Percentiles rank a stretch among this genome's conserved stretches.
These are phyloP conservation scores for Thelaira solivaga DNA, from an alignment of 2,888 invertebrate genomes.

Conservation along the genomic window DNA sequence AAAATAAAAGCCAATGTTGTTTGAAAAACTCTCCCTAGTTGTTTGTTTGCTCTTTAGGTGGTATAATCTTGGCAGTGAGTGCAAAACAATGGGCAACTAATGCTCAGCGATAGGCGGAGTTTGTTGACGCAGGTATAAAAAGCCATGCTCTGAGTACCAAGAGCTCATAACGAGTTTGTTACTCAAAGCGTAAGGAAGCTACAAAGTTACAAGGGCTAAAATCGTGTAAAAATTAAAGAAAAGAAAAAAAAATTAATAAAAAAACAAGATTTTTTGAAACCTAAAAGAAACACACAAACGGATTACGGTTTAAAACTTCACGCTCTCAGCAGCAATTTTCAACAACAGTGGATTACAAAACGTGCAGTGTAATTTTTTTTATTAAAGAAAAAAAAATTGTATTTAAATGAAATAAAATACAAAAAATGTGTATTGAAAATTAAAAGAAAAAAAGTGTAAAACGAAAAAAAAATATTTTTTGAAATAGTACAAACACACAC, in stretches of 20 bases:
- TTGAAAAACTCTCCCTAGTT: constrained; percentile 7
- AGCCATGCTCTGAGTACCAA: constrained; percentile 68
- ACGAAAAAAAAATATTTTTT: too few species aligned
- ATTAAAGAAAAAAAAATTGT: constrained; percentile 14
- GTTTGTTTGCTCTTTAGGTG: constrained; percentile 31
- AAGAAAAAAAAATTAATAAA: constrained; percentile 7
- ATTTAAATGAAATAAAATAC: constrained; percentile 16
- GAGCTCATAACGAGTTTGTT: constrained; percentile 69
- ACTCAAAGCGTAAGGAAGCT: constrained; percentile 64
- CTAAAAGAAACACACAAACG: constrained; percentile 53
- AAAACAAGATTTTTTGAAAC: constrained; percentile 32
- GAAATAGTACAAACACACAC: too few species aligned
- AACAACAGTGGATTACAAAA: constrained; percentile 48
- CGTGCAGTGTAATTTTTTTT: too few species aligned
- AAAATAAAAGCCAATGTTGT: background rate
- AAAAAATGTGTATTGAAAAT: too few species aligned
- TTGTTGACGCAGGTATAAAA: constrained; percentile 70
- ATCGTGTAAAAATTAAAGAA: constrained; percentile 18
- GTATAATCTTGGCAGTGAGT: constrained; percentile 23
- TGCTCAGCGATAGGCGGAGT: constrained; percentile 68
- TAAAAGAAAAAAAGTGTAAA: constrained; percentile 1
- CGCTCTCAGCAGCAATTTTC: constrained; percentile 30
- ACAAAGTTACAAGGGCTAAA: constrained; percentile 8
- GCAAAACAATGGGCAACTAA: constrained; percentile 44
- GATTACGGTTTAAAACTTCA: constrained; percentile 61